Evolutionary conservation across 2,113 vertebrate species (phyloP).

Genomic region (Cinclus mexicanus): DNA sequence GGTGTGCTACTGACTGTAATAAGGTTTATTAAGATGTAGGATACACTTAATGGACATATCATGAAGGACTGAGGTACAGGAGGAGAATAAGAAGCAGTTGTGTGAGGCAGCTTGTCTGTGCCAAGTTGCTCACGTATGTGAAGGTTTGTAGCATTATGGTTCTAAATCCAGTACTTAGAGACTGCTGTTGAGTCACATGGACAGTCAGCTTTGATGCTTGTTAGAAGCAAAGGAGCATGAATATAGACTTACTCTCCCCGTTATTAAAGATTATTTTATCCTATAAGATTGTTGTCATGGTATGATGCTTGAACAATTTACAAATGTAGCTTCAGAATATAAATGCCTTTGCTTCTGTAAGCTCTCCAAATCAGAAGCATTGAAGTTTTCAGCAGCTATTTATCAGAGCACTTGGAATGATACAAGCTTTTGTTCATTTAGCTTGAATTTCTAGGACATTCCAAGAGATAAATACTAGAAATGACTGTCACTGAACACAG

Average conservation of each 20-base stretch:
- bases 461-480: neutral
- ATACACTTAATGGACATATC: neutral
- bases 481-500: neutral
- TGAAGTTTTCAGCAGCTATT: conserved; percentile 36
- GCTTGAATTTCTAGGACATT: neutral
- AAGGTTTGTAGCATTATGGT: neutral
- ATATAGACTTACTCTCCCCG: conserved; percentile 20
- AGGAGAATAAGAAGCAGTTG: neutral
- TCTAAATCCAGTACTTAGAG: conserved; percentile 4
- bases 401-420: neutral
- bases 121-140: neutral
- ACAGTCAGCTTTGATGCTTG: conserved; percentile 1
- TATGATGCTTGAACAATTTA: conserved; percentile 17
- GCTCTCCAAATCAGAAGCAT: neutral
- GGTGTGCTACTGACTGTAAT: neutral
- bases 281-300: conserved; percentile 27
- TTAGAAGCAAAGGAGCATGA: conserved; percentile 21
- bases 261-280: conserved; percentile 64
- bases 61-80: neutral
- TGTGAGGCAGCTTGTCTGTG: neutral
- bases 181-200: neutral
- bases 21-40: neutral
- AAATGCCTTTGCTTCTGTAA: conserved; percentile 16
- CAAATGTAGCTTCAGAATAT: conserved; percentile 15
- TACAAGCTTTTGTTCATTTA: conserved; percentile 35